Conservation (phyloP, 2,113 vertebrate genomes). For the Tetrao urogallus region DNA sequence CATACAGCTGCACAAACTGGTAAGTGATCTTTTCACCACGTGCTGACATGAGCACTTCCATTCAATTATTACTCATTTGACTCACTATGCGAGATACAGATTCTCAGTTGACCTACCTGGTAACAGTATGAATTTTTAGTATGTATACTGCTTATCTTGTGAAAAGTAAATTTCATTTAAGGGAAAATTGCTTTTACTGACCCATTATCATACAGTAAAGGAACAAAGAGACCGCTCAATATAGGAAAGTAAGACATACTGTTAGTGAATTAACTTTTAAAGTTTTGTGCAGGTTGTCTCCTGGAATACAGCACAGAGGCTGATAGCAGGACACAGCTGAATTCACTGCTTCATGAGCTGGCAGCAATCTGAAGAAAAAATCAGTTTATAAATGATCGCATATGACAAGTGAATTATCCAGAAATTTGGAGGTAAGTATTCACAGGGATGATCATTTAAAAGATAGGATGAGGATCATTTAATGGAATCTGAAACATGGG, state of each 20-base stretch:
- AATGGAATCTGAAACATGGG: slow-evolving; percentile 26
- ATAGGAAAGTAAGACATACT: background rate
- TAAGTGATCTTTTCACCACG: background rate
- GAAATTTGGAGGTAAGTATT: slow-evolving; percentile 37
- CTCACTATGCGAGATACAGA: background rate
- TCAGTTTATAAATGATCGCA: slow-evolving; percentile 25
- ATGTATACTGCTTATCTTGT: background rate
- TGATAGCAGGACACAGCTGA: background rate
- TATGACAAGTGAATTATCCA: slow-evolving; percentile 8
- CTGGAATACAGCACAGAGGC: background rate
- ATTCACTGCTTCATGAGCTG: background rate
- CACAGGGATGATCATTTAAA: slow-evolving; percentile 20
- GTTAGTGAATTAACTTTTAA: background rate
- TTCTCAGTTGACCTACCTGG: background rate
- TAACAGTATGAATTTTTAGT: background rate
- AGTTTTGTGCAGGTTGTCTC: background rate
- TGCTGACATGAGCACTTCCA: background rate
- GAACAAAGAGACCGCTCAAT: background rate
- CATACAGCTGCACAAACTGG: background rate
- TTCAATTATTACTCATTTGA: background rate
- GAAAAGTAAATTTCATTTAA: slow-evolving; percentile 18
- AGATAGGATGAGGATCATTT: slow-evolving; percentile 20
- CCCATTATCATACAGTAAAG: background rate
- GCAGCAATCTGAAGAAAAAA: slow-evolving; percentile 25
- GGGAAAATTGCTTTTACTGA: background rate